Evolutionary conservation across 1,140 invertebrate species (phyloP).

Genomic region (Brachionus paranguensis): DNA sequence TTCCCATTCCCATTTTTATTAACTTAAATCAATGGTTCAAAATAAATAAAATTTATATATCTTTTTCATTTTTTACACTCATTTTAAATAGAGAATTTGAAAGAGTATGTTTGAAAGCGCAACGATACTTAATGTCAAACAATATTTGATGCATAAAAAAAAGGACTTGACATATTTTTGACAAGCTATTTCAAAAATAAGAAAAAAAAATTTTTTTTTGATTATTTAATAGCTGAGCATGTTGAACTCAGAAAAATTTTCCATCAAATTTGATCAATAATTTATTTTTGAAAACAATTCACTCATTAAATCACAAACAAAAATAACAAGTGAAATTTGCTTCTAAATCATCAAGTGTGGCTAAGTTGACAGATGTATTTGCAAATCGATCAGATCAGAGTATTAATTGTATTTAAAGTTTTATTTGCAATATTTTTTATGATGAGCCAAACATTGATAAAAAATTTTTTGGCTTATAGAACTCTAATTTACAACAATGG

Average conservation of each 20-base stretch:
- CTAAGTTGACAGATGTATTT: background rate
- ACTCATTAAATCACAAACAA: background rate
- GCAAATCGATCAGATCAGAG: background rate
- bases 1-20: background rate
- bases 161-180: background rate
- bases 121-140: background rate
- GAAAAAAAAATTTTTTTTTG: background rate
- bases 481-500: too few relatives aligned
- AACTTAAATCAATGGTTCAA: background rate
- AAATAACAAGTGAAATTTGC: background rate
- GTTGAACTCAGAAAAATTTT: background rate
- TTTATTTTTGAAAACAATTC: background rate
- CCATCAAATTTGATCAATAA: background rate
- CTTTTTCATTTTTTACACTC: background rate
- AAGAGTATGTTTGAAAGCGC: background rate
- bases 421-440: too few relatives aligned
- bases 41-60: background rate
- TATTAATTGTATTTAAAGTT: too few relatives aligned
- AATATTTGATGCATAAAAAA: background rate
- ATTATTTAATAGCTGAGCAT: background rate
- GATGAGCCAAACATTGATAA: too few relatives aligned
- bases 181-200: background rate
- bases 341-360: background rate
- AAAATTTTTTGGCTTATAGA: too few relatives aligned
- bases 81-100: background rate